A percentile compares a stretch with the other conserved stretches of the same genome.
phyloP scores from a whole-genome alignment of 2,888 invertebrate genomes.

The Xylota sylvarum region DNA sequence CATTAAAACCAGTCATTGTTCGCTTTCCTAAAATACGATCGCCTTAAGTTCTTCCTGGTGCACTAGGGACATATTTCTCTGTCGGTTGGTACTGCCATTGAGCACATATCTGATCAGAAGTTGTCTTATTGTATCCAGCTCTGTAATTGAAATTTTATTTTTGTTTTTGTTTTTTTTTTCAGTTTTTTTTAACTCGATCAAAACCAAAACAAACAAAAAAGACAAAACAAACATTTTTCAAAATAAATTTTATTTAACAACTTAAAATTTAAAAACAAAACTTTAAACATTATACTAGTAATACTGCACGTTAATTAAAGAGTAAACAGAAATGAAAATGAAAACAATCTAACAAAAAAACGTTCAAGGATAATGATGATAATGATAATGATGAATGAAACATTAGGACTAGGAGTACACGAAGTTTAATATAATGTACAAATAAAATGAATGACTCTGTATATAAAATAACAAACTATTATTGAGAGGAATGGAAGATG shows the following conservation, averaged over 20 bases:
- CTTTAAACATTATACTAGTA: constrained; percentile 28
- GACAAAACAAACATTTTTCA: constrained; percentile 22
- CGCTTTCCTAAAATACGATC: neutral
- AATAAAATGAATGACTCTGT: neutral
- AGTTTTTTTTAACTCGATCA: constrained; percentile 13
- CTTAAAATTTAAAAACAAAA: constrained; percentile 14
- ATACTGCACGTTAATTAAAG: constrained; percentile 12
- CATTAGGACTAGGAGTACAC: neutral
- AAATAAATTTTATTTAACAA: constrained; percentile 37
- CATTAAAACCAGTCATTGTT: constrained; percentile 40
- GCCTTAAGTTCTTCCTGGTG: constrained; percentile 80
- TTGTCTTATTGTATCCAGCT: constrained; percentile 87
- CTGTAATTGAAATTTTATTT: constrained; percentile 82
- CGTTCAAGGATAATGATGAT: neutral
- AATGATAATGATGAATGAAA: no score
- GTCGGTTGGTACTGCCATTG: constrained; percentile 88
- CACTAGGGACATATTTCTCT: constrained; percentile 87
- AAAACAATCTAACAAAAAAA: constrained; percentile 8
- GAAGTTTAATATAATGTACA: neutral
- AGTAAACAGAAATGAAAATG: constrained; percentile 24
- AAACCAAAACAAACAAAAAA: constrained; percentile 11
- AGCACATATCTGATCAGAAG: constrained; percentile 87
- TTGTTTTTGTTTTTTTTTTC: neutral
- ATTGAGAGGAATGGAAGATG: neutral
- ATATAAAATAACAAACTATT: neutral